phyloP scores from a whole-genome alignment of 2,797 vertebrate genomes.

The Pterois miles region DNA sequence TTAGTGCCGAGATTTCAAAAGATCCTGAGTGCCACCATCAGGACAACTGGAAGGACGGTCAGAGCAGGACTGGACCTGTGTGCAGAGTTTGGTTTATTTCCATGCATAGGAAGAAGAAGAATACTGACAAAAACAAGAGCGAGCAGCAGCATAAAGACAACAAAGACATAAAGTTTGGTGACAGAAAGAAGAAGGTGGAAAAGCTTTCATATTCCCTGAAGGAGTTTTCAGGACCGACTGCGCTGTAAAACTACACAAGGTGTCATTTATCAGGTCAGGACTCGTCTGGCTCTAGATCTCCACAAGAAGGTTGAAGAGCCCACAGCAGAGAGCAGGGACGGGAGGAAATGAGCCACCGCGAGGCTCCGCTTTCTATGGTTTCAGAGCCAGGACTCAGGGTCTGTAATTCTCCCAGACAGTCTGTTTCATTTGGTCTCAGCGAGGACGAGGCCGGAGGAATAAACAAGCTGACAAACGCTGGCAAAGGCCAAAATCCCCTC shows the following conservation, averaged over 20 bases:
- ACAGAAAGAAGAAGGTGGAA: neutral
- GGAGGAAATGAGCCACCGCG: constrained; percentile 22
- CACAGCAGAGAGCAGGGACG: neutral
- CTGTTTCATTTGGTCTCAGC: constrained; percentile 16
- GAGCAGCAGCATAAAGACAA: neutral
- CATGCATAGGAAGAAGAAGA: no score
- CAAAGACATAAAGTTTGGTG: neutral
- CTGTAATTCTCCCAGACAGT: constrained; percentile 37
- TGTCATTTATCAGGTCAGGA: constrained; percentile 35
- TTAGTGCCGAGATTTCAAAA: no score
- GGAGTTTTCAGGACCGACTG: neutral
- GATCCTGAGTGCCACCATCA: no score
- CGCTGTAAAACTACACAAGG: neutral
- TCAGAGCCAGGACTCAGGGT: constrained; percentile 5
- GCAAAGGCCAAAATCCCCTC: neutral
- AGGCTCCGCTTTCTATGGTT: neutral
- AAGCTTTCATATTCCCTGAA: neutral
- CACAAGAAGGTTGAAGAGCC: constrained; percentile 29
- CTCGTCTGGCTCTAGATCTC: constrained; percentile 20
- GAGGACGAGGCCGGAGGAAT: constrained; percentile 2
- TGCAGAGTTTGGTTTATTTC: no score
- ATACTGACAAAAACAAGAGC: no score
- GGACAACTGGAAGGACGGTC: no score
- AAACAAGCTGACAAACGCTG: constrained; percentile 25
- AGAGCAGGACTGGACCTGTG: no score